phyloP scores from a whole-genome alignment of 2,888 invertebrate genomes.

The Lasioglossum pauxillum region DNA sequence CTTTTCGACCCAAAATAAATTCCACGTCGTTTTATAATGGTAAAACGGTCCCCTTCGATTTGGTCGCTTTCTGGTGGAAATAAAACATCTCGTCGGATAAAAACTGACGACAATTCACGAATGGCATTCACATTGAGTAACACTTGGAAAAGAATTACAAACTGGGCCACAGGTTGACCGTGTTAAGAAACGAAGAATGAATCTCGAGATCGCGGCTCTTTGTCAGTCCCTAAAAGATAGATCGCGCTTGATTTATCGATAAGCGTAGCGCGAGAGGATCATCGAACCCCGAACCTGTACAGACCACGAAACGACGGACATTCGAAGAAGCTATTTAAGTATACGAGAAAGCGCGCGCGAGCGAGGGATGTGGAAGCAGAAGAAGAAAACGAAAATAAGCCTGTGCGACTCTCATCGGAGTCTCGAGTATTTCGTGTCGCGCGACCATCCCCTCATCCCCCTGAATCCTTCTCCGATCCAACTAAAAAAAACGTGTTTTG shows the following conservation, averaged over 20 bases:
- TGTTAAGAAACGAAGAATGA: constrained; percentile 1
- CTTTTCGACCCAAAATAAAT: not conserved
- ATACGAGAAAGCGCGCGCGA: constrained; percentile 35
- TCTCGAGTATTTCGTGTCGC: constrained; percentile 37
- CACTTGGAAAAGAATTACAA: not conserved
- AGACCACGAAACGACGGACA: constrained; percentile 32
- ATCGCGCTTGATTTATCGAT: constrained; percentile 17
- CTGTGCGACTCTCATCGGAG: constrained; percentile 30
- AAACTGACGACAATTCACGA: not conserved
- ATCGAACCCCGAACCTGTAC: constrained; percentile 34
- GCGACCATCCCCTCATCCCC: not conserved
- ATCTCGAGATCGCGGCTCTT: constrained; percentile 5
- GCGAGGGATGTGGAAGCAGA: constrained; percentile 23
- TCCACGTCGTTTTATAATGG: not conserved
- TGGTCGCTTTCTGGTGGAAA: not conserved
- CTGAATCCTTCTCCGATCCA: constrained; percentile 10
- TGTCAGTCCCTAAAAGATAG: not conserved
- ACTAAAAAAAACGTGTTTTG: constrained; percentile 49
- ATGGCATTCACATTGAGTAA: too few relatives aligned
- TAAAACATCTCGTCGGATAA: not conserved
- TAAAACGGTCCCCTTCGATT: not conserved
- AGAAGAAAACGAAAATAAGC: constrained; percentile 3
- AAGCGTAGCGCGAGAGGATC: constrained; percentile 21
- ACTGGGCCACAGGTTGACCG: not conserved
- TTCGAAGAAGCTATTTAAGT: constrained; percentile 43